Conservation (phyloP, 2,888 invertebrate species). For the Graphium colonna region DNA sequence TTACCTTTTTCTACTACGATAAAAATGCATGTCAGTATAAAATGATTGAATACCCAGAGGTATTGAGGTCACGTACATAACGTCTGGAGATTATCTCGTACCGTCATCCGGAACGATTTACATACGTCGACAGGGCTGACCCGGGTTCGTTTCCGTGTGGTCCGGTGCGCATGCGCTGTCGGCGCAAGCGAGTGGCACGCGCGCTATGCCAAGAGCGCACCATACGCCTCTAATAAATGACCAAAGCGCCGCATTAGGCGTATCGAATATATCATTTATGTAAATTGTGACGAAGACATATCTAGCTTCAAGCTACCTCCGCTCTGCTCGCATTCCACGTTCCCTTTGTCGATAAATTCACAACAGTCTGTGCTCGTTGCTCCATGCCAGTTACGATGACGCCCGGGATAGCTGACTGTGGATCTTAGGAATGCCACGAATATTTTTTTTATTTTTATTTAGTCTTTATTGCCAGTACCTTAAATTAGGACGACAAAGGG, state of each 20-base stretch:
- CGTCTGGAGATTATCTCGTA: not conserved
- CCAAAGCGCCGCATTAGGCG: conserved; percentile 72
- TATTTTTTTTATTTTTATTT: no score
- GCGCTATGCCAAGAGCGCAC: conserved; percentile 65
- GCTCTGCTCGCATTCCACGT: conserved; percentile 70
- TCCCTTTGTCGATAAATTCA: conserved; percentile 56
- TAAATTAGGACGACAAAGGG: no score
- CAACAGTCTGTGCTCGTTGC: conserved; percentile 46
- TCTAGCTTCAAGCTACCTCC: conserved; percentile 67
- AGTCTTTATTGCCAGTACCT: no score
- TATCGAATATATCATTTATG: conserved; percentile 78
- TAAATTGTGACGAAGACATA: conserved; percentile 80
- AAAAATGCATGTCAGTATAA: no score
- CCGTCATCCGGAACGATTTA: conserved; percentile 51
- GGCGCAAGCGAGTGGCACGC: conserved; percentile 65
- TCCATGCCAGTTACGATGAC: conserved; percentile 18
- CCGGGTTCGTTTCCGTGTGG: conserved; percentile 63
- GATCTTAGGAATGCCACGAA: conserved; percentile 34
- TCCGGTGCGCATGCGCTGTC: conserved; percentile 56
- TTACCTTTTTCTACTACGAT: no score
- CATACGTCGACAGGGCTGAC: conserved; percentile 68
- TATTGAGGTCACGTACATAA: not conserved
- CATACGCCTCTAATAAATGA: conserved; percentile 72
- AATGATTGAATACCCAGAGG: no score
- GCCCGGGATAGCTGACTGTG: conserved; percentile 28